phyloP scores from a whole-genome alignment of 1,140 invertebrate genomes.

The Ceratitis capitata region DNA sequence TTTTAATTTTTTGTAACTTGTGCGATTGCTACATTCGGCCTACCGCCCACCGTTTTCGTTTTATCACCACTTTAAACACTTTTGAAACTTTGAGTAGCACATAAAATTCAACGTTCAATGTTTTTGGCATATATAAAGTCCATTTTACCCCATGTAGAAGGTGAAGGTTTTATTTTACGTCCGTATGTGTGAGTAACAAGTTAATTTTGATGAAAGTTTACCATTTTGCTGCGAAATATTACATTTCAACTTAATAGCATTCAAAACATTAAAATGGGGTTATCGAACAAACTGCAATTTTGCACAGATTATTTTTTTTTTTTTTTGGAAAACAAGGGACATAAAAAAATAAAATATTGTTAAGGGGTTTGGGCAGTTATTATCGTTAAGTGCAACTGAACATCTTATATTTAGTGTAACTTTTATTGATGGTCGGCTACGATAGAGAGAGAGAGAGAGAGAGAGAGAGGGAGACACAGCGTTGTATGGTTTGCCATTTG shows the following conservation, averaged over 20 bases:
- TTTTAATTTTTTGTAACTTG: neutral
- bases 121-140: neutral
- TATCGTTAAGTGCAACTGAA: too few species aligned
- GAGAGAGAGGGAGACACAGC: too few species aligned
- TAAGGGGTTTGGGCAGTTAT: too few species aligned
- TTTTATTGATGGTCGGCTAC: too few species aligned
- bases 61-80: slow-evolving; percentile 16
- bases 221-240: neutral
- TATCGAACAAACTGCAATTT: too few species aligned
- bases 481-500: too few species aligned
- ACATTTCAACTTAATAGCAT: neutral
- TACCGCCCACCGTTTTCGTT: neutral
- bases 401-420: too few species aligned
- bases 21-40: neutral
- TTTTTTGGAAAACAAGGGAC: too few species aligned
- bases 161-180: neutral
- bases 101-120: neutral
- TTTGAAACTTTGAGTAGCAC: slow-evolving; percentile 4
- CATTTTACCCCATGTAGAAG: neutral
- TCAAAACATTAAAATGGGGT: too few species aligned
- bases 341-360: too few species aligned
- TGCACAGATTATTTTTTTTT: too few species aligned
- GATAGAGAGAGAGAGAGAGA: too few species aligned
- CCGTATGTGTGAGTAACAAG: neutral
- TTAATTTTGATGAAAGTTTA: neutral